Conservation (phyloP, 2,113 vertebrate genomes). For the Nibea albiflora region DNA sequence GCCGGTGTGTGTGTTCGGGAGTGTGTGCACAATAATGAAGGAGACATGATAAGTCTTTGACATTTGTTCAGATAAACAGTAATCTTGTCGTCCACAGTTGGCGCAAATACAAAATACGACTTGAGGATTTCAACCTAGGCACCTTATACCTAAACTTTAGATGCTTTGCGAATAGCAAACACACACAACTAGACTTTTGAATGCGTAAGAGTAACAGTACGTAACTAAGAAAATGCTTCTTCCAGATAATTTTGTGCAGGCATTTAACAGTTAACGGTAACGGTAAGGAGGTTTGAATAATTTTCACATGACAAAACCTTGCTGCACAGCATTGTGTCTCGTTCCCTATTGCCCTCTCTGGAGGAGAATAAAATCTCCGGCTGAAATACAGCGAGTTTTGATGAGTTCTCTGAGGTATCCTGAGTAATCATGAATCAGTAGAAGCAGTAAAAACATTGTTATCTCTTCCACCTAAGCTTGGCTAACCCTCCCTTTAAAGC, state of each 20-base stretch:
- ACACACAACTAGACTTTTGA: background rate
- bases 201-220: background rate
- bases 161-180: background rate
- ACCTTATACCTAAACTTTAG: background rate
- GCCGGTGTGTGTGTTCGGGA: constrained; percentile 4
- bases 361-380: no score
- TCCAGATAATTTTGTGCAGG: background rate
- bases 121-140: constrained; percentile 15
- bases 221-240: background rate
- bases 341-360: background rate
- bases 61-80: constrained; percentile 60
- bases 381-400: background rate
- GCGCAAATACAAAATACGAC: constrained; percentile 26
- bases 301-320: background rate
- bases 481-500: background rate
- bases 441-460: background rate
- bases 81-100: constrained; percentile 54
- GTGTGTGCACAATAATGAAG: background rate
- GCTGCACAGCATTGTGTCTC: background rate
- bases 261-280: background rate
- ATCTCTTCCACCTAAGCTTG: background rate
- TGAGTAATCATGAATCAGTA: background rate
- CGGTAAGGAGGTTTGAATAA: background rate
- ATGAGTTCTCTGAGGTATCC: background rate
- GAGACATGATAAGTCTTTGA: constrained; percentile 32